Percentiles rank a stretch among this genome's conserved stretches.
Evolutionary conservation across 2,113 vertebrate genomes (phyloP).

Genomic region (Dipodomys merriami): DNA sequence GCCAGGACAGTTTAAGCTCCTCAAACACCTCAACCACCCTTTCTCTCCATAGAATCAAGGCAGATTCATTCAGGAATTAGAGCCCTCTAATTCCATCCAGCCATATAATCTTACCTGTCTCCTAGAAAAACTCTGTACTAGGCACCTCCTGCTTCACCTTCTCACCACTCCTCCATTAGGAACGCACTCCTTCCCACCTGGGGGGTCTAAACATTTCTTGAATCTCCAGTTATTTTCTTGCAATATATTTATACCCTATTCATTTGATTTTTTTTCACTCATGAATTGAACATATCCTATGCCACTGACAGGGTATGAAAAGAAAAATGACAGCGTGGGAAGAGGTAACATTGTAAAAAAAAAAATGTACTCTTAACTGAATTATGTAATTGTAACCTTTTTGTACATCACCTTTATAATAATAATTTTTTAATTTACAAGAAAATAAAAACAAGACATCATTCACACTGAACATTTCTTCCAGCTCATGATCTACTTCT

Average conservation of each 20-base stretch:
- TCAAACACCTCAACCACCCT: not conserved
- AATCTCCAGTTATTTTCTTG: not conserved
- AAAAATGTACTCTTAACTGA: no score
- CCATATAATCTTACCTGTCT: not conserved
- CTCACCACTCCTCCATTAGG: not conserved
- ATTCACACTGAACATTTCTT: no score
- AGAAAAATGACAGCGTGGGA: not conserved
- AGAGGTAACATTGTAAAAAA: no score
- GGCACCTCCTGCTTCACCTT: not conserved
- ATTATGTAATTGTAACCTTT: no score
- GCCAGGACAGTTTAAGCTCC: not conserved
- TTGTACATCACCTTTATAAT: no score
- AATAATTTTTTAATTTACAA: no score
- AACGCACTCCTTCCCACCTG: not conserved
- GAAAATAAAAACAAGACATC: no score
- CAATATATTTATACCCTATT: not conserved
- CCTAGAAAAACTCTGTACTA: not conserved
- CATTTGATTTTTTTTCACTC: not conserved
- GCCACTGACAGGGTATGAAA: constrained; percentile 14
- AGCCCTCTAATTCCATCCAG: not conserved
- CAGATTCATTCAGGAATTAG: not conserved
- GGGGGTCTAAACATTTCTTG: not conserved
- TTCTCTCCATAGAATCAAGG: not conserved
- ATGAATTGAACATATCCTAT: constrained; percentile 10
- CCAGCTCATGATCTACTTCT: no score